phyloP scores from a whole-genome alignment of 2,113 vertebrate species.

The Mobula birostris region DNA sequence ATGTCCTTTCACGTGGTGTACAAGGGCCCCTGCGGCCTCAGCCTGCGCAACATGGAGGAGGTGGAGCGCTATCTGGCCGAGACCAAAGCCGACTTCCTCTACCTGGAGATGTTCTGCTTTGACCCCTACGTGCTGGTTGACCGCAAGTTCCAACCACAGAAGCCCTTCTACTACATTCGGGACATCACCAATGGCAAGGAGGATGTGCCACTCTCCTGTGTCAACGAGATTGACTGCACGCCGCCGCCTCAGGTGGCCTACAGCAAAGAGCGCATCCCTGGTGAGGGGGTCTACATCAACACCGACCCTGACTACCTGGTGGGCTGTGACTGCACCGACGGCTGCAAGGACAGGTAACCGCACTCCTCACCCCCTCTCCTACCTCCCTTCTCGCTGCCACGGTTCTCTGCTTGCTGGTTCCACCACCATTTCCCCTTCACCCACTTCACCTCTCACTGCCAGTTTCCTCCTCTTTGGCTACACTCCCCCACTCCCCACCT shows the following conservation, averaged over 20 bases:
- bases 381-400: no score
- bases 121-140: slow-evolving; percentile 94
- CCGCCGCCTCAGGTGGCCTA: slow-evolving; percentile 84
- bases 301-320: slow-evolving; percentile 84
- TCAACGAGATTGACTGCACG: slow-evolving; percentile 89
- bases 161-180: slow-evolving; percentile 83
- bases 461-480: no score
- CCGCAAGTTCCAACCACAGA: slow-evolving; percentile 84
- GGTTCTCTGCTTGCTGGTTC: no score
- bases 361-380: background rate
- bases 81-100: slow-evolving; percentile 83
- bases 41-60: slow-evolving; percentile 84
- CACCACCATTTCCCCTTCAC: no score
- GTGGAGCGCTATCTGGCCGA: slow-evolving; percentile 93
- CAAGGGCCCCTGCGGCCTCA: slow-evolving; percentile 86
- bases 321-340: slow-evolving; percentile 88
- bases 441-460: no score
- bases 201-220: slow-evolving; percentile 87
- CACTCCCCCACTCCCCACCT: no score
- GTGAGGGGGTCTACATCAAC: slow-evolving; percentile 90
- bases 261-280: slow-evolving; percentile 91
- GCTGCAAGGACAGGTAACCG: slow-evolving; percentile 84
- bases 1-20: slow-evolving; percentile 96
- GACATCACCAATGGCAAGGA: slow-evolving; percentile 86
- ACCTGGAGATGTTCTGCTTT: slow-evolving; percentile 95